A percentile compares a stretch with the other conserved stretches of the same genome.
Conservation (phyloP, 1,140 invertebrate genomes). For the Drosophila ogumai region DNA sequence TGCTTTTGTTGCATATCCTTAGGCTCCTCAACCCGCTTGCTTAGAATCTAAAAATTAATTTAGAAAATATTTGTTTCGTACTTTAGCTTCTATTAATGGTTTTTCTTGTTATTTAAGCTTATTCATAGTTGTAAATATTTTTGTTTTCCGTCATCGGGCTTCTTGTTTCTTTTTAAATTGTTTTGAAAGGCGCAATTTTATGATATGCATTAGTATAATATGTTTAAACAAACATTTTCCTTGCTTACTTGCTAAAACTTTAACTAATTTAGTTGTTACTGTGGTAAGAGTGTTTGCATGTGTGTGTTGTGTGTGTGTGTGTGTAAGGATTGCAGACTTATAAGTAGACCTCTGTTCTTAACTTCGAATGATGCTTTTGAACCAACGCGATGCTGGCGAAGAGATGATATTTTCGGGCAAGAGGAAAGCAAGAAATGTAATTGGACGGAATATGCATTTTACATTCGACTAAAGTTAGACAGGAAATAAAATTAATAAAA, state of each 20-base stretch:
- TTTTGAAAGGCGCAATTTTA: conserved; percentile 84
- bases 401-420: conserved; percentile 56
- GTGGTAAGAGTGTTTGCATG: conserved; percentile 19
- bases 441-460: conserved; percentile 81
- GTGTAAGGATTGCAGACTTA: conserved; percentile 49
- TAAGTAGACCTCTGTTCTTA: conserved; percentile 53
- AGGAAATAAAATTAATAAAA: conserved; percentile 51
- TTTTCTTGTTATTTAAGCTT: conserved; percentile 63
- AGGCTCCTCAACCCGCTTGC: conserved; percentile 9
- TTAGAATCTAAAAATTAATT: conserved; percentile 72
- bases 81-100: conserved; percentile 59
- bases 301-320: conserved; percentile 42
- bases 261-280: conserved; percentile 50
- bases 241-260: conserved; percentile 53
- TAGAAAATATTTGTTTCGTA: conserved; percentile 77
- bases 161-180: conserved; percentile 43
- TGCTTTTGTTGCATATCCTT: conserved; percentile 62
- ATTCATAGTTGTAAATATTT: conserved; percentile 78
- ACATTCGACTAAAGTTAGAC: conserved; percentile 73
- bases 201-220: conserved; percentile 85
- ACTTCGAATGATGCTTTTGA: conserved; percentile 30
- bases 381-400: conserved; percentile 35
- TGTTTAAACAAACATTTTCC: conserved; percentile 58
- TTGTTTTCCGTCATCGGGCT: conserved; percentile 47
- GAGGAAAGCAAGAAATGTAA: conserved; percentile 80